phyloP scores from a whole-genome alignment of 2,888 invertebrate species.

The Timandra comae region DNA sequence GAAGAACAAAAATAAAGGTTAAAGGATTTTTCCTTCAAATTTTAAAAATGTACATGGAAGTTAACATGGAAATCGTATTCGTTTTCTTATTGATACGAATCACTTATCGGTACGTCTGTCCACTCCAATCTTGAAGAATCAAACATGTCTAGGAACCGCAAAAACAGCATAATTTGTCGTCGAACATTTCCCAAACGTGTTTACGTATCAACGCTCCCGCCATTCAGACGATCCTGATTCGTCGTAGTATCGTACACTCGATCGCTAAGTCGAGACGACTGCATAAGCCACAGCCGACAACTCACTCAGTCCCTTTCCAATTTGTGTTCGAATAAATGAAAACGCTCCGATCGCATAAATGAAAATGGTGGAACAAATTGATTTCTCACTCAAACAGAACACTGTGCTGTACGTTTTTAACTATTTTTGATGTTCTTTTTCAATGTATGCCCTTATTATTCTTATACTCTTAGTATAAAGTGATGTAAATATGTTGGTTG shows the following conservation, averaged over 20 bases:
- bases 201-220: conserved; percentile 30
- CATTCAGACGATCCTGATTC: conserved; percentile 32
- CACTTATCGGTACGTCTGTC: too few relatives aligned
- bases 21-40: too few relatives aligned
- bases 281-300: conserved; percentile 71
- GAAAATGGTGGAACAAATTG: conserved; percentile 72
- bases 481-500: too few relatives aligned
- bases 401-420: conserved; percentile 40
- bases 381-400: conserved; percentile 72
- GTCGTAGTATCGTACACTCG: conserved; percentile 29
- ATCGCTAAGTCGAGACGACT: conserved; percentile 52
- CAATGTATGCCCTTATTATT: too few relatives aligned
- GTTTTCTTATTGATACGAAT: too few relatives aligned
- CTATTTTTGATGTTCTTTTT: conserved; percentile 30
- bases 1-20: too few relatives aligned
- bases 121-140: too few relatives aligned
- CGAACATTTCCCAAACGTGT: conserved; percentile 19
- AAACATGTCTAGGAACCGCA: conserved; percentile 11
- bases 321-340: conserved; percentile 71
- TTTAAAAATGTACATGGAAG: too few relatives aligned
- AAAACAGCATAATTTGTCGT: conserved; percentile 22
- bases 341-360: conserved; percentile 69
- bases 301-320: conserved; percentile 70
- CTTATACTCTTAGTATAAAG: too few relatives aligned
- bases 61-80: too few relatives aligned